Conservation (phyloP, 2,113 vertebrate species). For the Haemorhous mexicanus region DNA sequence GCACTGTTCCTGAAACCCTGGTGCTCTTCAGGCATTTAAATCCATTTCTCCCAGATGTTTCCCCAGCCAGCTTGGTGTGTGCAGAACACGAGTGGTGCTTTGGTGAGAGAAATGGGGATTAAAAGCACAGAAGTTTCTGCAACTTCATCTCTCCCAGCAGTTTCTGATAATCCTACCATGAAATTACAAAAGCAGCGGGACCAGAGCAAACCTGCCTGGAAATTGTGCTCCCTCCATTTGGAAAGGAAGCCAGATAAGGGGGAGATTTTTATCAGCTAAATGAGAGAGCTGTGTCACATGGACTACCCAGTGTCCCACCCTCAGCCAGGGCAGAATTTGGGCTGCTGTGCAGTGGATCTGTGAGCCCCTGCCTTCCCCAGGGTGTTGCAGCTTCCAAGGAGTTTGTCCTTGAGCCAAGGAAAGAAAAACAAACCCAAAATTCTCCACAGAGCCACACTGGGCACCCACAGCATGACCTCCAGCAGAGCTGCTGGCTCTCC, state of each 20-base stretch:
- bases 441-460: not conserved
- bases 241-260: not conserved
- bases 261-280: slow-evolving; percentile 10
- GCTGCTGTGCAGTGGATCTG: not conserved
- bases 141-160: not conserved
- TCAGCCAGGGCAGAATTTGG: not conserved
- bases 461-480: not conserved
- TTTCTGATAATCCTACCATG: slow-evolving; percentile 42
- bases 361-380: not conserved
- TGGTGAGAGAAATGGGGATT: not conserved
- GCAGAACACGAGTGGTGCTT: not conserved
- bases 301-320: not conserved
- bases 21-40: not conserved
- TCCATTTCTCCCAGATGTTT: not conserved
- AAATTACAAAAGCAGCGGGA: slow-evolving; percentile 33
- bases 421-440: not conserved
- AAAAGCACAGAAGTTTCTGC: not conserved
- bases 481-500: not conserved
- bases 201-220: not conserved
- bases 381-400: not conserved
- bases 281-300: not conserved
- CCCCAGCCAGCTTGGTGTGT: rapidly evolving
- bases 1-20: not conserved
- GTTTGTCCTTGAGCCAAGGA: not conserved
- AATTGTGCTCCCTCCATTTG: not conserved